These are phyloP conservation scores for Percina caprodes DNA, from an alignment of 2,113 vertebrate species.

Conservation along the genomic window DNA sequence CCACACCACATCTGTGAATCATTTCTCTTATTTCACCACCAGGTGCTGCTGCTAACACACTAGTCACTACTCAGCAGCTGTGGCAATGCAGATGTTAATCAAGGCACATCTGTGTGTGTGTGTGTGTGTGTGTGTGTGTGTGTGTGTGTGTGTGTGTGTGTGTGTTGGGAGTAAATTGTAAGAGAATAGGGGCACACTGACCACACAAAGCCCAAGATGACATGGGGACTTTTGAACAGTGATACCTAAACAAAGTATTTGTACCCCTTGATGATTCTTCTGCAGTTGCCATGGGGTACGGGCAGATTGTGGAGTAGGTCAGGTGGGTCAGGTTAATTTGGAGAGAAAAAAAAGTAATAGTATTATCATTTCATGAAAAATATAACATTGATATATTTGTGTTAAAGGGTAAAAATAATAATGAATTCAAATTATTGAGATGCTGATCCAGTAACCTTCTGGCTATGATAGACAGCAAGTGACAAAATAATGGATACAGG, in stretches of 20 bases:
- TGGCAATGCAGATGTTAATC: constrained; percentile 4
- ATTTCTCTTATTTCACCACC: constrained; percentile 48
- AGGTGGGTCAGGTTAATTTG: not conserved
- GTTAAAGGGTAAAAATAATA: not conserved
- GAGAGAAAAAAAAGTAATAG: not conserved
- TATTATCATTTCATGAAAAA: not conserved
- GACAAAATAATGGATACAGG: not conserved
- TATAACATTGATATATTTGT: not conserved
- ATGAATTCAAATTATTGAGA: not conserved
- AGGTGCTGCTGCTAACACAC: constrained; percentile 60
- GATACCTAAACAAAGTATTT: not conserved
- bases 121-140: constrained; percentile 4
- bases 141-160: constrained; percentile 3
- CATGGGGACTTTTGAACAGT: not conserved
- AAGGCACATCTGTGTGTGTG: constrained; percentile 1
- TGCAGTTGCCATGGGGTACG: not conserved
- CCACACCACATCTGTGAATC: not conserved
- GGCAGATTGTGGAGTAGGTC: not conserved
- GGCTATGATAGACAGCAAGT: too few relatives aligned
- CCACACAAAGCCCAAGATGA: not conserved
- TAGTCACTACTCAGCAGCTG: not conserved
- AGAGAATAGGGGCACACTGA: not conserved
- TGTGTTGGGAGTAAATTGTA: not conserved
- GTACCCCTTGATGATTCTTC: not conserved
- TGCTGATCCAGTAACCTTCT: not conserved